Conservation (phyloP, 2,888 invertebrate genomes). For the Pseudanteris insignis region DNA sequence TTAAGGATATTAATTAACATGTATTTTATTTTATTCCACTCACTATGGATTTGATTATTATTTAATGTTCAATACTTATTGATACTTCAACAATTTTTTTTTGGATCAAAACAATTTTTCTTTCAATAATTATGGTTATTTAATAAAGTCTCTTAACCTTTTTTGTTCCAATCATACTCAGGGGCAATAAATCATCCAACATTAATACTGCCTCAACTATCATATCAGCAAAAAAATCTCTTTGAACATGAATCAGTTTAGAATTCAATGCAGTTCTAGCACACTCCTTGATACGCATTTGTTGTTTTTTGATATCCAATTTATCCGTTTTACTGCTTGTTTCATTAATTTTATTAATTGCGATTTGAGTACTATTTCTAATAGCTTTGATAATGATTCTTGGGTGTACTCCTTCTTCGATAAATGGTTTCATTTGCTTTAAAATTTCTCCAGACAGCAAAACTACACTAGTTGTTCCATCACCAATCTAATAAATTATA, state of each 20-base stretch:
- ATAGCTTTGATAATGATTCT: conserved; percentile 91
- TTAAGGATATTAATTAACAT: too few species aligned
- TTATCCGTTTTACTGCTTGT: conserved; percentile 84
- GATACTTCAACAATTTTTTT: too few species aligned
- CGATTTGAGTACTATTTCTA: conserved; percentile 81
- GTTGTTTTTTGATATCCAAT: conserved; percentile 70
- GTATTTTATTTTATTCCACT: too few species aligned
- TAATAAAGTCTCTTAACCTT: conserved; percentile 79
- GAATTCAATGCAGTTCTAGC: conserved; percentile 97
- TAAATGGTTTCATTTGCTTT: conserved; percentile 91
- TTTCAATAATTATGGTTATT: too few species aligned
- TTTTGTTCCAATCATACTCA: conserved; percentile 99
- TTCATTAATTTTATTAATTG: conserved; percentile 61
- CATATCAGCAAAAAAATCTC: conserved; percentile 94
- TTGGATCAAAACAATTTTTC: too few species aligned
- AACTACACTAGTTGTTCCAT: conserved; percentile 98
- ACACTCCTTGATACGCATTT: conserved; percentile 82
- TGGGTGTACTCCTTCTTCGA: conserved; percentile 97
- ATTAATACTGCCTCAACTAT: conserved; percentile 96
- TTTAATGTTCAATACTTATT: too few species aligned
- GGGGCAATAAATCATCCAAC: conserved; percentile 87
- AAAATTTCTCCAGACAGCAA: conserved; percentile 94
- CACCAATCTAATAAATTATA: conserved; percentile 79
- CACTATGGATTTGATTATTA: too few species aligned
- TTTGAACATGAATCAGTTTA: conserved; percentile 95